phyloP scores from a whole-genome alignment of 2,888 invertebrate species.

The Tenthredo mesomela region DNA sequence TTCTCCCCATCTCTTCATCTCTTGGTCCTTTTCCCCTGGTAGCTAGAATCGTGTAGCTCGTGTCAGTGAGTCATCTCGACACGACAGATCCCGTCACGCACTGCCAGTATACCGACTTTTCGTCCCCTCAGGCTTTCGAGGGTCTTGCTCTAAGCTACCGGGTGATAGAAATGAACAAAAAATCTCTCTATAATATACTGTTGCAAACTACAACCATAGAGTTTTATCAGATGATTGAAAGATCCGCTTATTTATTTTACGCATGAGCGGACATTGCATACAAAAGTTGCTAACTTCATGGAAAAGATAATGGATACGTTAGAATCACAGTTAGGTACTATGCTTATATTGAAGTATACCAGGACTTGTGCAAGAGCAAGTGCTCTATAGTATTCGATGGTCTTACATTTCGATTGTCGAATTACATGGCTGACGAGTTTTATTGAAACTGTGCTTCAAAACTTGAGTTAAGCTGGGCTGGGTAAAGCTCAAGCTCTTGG shows the following conservation, averaged over 20 bases:
- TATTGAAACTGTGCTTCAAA: not conserved
- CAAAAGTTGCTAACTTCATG: not conserved
- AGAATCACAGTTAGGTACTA: not conserved
- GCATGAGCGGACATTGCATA: not conserved
- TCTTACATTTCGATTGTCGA: not conserved
- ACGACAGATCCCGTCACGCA: conserved; percentile 50
- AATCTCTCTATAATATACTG: not conserved
- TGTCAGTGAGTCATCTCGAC: conserved; percentile 50
- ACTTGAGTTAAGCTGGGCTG: not conserved
- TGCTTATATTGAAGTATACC: not conserved
- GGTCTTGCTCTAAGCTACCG: conserved; percentile 26
- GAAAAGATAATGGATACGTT: not conserved
- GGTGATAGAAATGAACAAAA: conserved; percentile 37
- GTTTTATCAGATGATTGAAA: not conserved
- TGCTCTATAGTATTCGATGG: not conserved
- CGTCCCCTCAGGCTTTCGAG: conserved; percentile 19
- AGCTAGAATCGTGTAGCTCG: conserved; percentile 50
- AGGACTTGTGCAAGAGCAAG: not conserved
- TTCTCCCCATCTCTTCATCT: conserved; percentile 41
- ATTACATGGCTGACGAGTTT: not conserved
- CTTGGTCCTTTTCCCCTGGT: conserved; percentile 39
- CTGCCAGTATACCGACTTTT: conserved; percentile 40
- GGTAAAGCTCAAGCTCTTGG: too few species aligned
- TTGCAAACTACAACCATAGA: not conserved
- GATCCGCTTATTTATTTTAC: not conserved